These are phyloP conservation scores for Nothoprocta pentlandii DNA, from an alignment of 2,113 vertebrate species.

Conservation along the genomic window DNA sequence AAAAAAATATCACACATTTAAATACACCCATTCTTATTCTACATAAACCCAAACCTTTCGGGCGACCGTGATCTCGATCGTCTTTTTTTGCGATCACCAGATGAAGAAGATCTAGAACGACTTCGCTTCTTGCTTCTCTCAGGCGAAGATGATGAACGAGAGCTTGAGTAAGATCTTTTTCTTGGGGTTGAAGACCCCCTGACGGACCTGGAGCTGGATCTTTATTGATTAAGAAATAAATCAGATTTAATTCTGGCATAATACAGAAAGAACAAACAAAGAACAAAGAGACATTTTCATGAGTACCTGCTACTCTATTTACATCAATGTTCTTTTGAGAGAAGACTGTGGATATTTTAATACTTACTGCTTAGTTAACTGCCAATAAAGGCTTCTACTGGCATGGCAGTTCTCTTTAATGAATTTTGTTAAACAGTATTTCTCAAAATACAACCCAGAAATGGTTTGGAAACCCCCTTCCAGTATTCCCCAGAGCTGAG, in stretches of 20 bases:
- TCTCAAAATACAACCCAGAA: neutral
- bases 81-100: slow-evolving; percentile 96
- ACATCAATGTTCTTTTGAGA: neutral
- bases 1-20: slow-evolving; percentile 53
- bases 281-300: slow-evolving; percentile 57
- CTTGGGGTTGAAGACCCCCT: slow-evolving; percentile 94
- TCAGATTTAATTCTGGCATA: slow-evolving; percentile 82
- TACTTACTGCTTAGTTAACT: slow-evolving; percentile 79
- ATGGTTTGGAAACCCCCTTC: neutral
- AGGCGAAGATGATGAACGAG: slow-evolving; percentile 90
- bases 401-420: neutral
- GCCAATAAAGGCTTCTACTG: slow-evolving; percentile 53
- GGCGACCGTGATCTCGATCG: slow-evolving; percentile 98
- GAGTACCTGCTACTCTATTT: neutral
- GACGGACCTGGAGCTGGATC: slow-evolving; percentile 99
- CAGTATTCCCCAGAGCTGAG: neutral
- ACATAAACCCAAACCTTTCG: slow-evolving; percentile 99
- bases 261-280: slow-evolving; percentile 48
- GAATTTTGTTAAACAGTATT: neutral
- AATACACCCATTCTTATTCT: slow-evolving; percentile 93
- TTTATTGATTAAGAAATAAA: slow-evolving; percentile 94
- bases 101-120: slow-evolving; percentile 94
- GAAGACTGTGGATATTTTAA: neutral
- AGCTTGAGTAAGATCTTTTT: slow-evolving; percentile 92
- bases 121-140: slow-evolving; percentile 94